Percentiles rank a stretch among this genome's conserved stretches.
These are phyloP conservation scores for Melanotaenia duboulayi DNA, from an alignment of 2,113 vertebrate genomes.

Conservation along the genomic window DNA sequence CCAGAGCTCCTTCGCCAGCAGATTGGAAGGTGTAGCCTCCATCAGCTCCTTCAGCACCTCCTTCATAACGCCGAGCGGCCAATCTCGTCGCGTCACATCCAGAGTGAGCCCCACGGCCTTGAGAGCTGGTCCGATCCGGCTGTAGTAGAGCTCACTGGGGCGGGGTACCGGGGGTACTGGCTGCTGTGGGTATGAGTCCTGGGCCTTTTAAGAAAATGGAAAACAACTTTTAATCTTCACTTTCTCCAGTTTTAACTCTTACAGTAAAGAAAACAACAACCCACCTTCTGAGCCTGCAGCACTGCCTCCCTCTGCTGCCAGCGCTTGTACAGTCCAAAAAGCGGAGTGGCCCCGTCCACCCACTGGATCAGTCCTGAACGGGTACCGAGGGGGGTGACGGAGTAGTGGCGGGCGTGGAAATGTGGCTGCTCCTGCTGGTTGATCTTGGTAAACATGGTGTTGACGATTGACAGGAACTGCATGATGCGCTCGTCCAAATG, in stretches of 20 bases:
- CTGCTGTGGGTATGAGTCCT: conserved; percentile 94
- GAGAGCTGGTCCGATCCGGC: conserved; percentile 94
- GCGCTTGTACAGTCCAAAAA: conserved; percentile 98
- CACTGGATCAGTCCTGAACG: conserved; percentile 97
- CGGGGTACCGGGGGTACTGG: conserved; percentile 94
- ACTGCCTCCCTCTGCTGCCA: conserved; percentile 97
- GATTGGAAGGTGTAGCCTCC: conserved; percentile 95
- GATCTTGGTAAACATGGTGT: conserved; percentile 98
- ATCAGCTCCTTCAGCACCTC: conserved; percentile 95
- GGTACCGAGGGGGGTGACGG: conserved; percentile 95
- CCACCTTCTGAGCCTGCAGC: conserved; percentile 94
- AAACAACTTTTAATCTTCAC: too few relatives aligned
- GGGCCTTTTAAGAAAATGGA: conserved; percentile 74
- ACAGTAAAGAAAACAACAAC: not conserved
- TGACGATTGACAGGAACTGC: conserved; percentile 99
- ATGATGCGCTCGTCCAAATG: conserved; percentile 98
- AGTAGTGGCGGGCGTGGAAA: conserved; percentile 96
- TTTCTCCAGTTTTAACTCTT: not conserved
- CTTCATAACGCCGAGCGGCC: conserved; percentile 96
- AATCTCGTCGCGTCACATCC: conserved; percentile 94
- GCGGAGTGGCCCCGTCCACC: conserved; percentile 96
- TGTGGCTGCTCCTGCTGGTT: conserved; percentile 94
- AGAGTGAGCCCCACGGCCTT: conserved; percentile 94
- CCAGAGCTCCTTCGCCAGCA: conserved; percentile 97
- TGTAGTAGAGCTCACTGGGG: conserved; percentile 98